These are phyloP conservation scores for Cyanoderma ruficeps DNA, from an alignment of 2,113 vertebrate species.

Conservation along the genomic window DNA sequence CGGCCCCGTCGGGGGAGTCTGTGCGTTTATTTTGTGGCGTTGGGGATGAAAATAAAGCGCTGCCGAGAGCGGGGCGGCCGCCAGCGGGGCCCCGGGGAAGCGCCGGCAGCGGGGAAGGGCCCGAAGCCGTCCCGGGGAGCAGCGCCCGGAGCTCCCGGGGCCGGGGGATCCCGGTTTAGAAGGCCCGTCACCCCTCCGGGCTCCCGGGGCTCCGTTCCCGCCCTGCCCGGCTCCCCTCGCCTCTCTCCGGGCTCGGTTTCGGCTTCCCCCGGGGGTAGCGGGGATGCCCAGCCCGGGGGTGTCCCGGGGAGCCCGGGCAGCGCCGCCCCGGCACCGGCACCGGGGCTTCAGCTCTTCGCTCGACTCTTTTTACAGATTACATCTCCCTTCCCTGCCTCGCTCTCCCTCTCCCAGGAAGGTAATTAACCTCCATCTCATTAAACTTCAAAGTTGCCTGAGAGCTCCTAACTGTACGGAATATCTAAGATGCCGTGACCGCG, in stretches of 20 bases:
- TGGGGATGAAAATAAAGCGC: background rate
- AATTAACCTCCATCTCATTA: slow-evolving; percentile 60
- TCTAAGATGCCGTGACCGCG: slow-evolving; percentile 54
- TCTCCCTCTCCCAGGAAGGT: slow-evolving; percentile 13
- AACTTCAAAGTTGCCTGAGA: slow-evolving; percentile 53
- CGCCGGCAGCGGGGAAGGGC: background rate
- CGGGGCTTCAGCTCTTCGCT: background rate
- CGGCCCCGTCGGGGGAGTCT: background rate
- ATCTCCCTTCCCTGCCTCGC: background rate
- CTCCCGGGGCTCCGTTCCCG: background rate
- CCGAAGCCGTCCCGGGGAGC: accelerated
- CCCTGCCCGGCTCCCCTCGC: background rate
- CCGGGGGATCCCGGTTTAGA: background rate
- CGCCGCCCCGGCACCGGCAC: background rate
- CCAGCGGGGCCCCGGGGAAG: background rate
- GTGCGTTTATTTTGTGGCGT: background rate
- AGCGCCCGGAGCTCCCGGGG: background rate
- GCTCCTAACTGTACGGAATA: slow-evolving; percentile 58
- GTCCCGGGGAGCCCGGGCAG: background rate
- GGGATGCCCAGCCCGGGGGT: background rate
- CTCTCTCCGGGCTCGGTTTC: background rate
- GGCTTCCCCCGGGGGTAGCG: background rate
- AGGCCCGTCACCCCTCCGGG: accelerated
- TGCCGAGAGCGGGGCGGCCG: background rate
- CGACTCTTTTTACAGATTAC: background rate